phyloP scores from a whole-genome alignment of 2,113 vertebrate species.

The Xerus inauris region DNA sequence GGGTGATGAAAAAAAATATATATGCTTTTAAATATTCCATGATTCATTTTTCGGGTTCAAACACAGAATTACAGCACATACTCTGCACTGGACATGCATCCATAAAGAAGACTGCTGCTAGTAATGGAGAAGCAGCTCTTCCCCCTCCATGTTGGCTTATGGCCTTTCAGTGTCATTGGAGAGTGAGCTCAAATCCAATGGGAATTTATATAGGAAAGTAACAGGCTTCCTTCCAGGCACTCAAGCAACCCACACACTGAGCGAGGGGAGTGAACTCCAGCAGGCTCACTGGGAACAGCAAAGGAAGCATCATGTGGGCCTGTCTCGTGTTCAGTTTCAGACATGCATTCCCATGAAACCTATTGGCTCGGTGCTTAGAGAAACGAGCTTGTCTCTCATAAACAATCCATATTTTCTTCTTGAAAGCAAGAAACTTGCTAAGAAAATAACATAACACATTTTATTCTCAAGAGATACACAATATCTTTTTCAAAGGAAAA shows the following conservation, averaged over 20 bases:
- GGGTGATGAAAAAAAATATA: neutral
- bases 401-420: neutral
- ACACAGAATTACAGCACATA: constrained; percentile 44
- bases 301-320: neutral
- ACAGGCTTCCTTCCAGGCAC: neutral
- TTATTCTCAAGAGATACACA: neutral
- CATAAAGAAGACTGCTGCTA: constrained; percentile 69
- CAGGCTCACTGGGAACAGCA: neutral
- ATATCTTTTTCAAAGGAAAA: neutral
- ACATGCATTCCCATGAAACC: neutral
- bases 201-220: neutral
- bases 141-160: constrained; percentile 67
- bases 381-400: neutral
- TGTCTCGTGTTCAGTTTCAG: neutral
- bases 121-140: constrained; percentile 66
- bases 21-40: neutral
- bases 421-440: neutral
- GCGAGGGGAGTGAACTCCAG: neutral
- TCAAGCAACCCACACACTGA: neutral
- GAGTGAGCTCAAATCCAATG: neutral
- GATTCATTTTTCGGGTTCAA: neutral
- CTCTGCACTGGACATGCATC: constrained; percentile 18
- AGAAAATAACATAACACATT: neutral
- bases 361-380: neutral
- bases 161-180: constrained; percentile 69